Evolutionary conservation across 1,140 invertebrate genomes (phyloP).

Genomic region (Ctenoplectra terminalis): DNA sequence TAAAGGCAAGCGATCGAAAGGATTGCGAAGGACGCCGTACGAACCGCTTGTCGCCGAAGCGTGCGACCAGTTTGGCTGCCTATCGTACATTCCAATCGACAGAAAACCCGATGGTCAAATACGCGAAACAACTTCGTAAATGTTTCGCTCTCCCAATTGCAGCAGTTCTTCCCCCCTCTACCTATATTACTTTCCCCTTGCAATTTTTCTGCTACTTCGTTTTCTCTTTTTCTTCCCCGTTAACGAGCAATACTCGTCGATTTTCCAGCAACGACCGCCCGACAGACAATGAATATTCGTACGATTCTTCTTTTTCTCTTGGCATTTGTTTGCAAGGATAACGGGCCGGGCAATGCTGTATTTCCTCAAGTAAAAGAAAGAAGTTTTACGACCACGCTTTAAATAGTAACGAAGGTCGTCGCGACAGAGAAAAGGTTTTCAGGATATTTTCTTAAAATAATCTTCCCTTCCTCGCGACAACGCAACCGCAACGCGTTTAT

Average conservation of each 20-base stretch:
- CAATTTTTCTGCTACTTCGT: background rate
- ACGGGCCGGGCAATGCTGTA: conserved; percentile 39
- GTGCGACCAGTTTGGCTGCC: conserved; percentile 70
- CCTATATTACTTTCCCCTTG: background rate
- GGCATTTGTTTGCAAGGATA: conserved; percentile 53
- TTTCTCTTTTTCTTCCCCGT: background rate
- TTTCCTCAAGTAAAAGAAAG: conserved; percentile 12
- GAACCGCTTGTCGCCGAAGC: conserved; percentile 49
- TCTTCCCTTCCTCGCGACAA: no score
- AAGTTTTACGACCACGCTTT: conserved; percentile 46
- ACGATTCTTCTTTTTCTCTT: background rate
- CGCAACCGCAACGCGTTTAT: background rate
- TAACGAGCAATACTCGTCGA: conserved; percentile 24
- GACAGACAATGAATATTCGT: conserved; percentile 32
- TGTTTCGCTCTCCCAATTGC: conserved; percentile 39
- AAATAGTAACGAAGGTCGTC: conserved; percentile 41
- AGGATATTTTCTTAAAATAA: background rate
- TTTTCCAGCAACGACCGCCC: conserved; percentile 24
- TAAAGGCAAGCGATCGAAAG: conserved; percentile 55
- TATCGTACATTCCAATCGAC: conserved; percentile 74
- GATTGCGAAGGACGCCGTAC: conserved; percentile 50
- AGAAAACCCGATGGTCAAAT: conserved; percentile 62
- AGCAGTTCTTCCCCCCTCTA: background rate
- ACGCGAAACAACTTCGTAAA: conserved; percentile 62
- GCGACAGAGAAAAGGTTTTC: background rate